Evolutionary conservation across 2,113 vertebrate species (phyloP).

Genomic region (Chionomys nivalis): DNA sequence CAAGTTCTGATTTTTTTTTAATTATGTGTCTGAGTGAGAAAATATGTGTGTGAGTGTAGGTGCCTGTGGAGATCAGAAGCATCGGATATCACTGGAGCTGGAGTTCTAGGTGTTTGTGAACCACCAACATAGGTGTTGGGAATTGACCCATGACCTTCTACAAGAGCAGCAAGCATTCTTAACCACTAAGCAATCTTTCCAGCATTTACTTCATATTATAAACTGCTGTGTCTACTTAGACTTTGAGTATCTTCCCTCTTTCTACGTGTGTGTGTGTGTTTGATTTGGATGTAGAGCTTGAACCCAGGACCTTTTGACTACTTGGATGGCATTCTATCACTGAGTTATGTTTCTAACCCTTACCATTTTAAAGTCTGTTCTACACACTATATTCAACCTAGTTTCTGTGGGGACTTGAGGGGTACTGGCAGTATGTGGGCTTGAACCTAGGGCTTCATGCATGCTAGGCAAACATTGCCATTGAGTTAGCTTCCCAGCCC

Average conservation of each 20-base stretch:
- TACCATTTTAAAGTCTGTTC: neutral
- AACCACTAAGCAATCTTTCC: neutral
- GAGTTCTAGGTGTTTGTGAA: neutral
- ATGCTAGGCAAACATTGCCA: neutral
- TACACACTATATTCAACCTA: neutral
- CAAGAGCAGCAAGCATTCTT: neutral
- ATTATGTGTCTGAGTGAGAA: neutral
- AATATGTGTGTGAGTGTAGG: neutral
- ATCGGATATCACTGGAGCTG: neutral
- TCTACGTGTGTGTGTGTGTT: neutral
- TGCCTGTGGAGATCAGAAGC: neutral
- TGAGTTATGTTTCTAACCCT: neutral
- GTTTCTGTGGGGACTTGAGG: neutral
- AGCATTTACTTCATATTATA: neutral
- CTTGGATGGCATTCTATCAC: neutral
- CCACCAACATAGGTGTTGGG: neutral
- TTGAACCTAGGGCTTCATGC: neutral
- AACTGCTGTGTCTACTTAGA: neutral
- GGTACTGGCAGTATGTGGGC: neutral
- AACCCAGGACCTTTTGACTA: neutral
- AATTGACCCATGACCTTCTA: neutral
- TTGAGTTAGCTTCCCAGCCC: neutral
- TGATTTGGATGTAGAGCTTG: neutral
- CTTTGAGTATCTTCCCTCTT: neutral
- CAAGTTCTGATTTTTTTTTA: neutral